Evolutionary conservation across 2,113 vertebrate genomes (phyloP).

Genomic region (Montifringilla adamsi): DNA sequence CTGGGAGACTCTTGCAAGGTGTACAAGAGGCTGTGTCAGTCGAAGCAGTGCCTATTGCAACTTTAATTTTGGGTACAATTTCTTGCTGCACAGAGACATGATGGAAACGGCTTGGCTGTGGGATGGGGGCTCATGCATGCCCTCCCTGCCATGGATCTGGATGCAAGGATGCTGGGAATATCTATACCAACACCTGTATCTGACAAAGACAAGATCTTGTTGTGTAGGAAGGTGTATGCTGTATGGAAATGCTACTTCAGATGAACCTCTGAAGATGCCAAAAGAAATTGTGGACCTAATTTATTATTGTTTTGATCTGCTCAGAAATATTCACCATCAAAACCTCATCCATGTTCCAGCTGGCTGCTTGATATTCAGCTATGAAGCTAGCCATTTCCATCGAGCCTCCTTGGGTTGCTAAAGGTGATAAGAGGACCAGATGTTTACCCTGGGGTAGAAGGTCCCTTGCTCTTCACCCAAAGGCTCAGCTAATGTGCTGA

Average conservation of each 20-base stretch:
- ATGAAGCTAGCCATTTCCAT: background rate
- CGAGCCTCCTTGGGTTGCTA: background rate
- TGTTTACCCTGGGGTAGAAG: background rate
- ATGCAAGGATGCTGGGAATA: background rate
- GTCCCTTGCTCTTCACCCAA: background rate
- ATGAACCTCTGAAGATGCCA: background rate
- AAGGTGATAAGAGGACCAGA: background rate
- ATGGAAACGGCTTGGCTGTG: background rate
- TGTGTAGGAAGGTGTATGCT: background rate
- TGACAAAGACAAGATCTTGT: background rate
- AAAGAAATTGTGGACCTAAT: background rate
- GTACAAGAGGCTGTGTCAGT: background rate
- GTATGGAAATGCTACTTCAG: background rate
- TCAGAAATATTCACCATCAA: background rate
- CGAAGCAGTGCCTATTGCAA: background rate
- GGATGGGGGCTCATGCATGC: background rate
- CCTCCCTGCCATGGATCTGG: background rate
- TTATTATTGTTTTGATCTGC: background rate
- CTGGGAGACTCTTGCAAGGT: background rate
- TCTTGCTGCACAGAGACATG: accelerated
- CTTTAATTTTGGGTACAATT: background rate
- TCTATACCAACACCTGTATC: background rate
- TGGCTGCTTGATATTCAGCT: background rate
- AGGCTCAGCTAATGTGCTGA: background rate
- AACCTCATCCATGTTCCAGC: background rate